Evolutionary conservation across 2,113 vertebrate species (phyloP), one percentile per base, ranked within the genome.

Genomic region (Chionomys nivalis): DNA sequence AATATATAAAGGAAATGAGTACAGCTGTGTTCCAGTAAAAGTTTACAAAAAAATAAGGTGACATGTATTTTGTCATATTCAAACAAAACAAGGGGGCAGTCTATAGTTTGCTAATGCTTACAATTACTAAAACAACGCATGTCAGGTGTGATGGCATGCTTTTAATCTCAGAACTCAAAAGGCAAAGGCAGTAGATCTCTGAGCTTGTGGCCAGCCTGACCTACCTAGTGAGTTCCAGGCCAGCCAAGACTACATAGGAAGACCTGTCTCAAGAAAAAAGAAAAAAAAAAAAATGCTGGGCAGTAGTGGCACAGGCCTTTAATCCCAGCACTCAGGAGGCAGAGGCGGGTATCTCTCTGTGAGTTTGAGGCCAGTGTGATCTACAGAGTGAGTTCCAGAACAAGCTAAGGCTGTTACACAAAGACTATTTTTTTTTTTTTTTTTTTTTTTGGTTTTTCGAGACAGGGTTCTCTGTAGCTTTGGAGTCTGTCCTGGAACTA

Each of bases 21-120:
- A 85, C n/a, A 26, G 79, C 33, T 93, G 1, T 89, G 4, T 89
- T 86, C 28, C 42, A 96, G 75, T 44, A 91, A 81, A 17, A 78
- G n/a, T 58, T 96, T 91, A 92, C 44, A 85, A 95, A 95, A 95
- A 95, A 19, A 4, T 10, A 6, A 24, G 17, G 14, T 44, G 70
- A 82, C 14, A 39, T 70, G 7, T 88, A 90, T 72, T 90, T 93
- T 89, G 78, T 26, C 24, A 89, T 12, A 89, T 86, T 78, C 31
- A 87, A 94, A 31, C n/a, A 78, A 86, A 89, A 47, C 47, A 87
- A 94, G 33, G 65, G 36, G 0, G 3, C 36, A 91, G 13, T 24
- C 7, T 52, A 79, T 36, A 72, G 47, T 91, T 65, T 89, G n/a
- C 21, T 11, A 17, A 93, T 31, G 23, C 42, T 58, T 89, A 65